Evolutionary conservation across 2,113 vertebrate genomes (phyloP), one percentile per base, ranked within the genome.

Genomic region (Trogon melanurus): DNA sequence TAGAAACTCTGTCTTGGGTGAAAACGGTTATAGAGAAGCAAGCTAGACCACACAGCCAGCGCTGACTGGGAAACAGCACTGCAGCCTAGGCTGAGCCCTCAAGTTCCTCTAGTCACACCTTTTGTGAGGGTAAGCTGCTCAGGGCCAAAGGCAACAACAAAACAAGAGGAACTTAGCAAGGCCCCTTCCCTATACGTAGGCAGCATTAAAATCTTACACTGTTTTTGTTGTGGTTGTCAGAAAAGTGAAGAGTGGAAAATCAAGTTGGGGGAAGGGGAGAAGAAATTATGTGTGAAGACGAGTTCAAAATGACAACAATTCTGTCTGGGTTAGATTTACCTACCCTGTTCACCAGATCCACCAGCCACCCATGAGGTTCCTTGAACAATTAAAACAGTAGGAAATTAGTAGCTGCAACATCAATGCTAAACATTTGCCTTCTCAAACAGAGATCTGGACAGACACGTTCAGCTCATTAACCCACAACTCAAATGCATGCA

Each of bases 331-430:
- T 74, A 73, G 7, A 29, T 84, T 81, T 84, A 75, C 98, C 97
- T 98, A 99, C 99, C 98, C 99, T 98, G 97, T 99, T 99, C 79
- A 99, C 99, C 87, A 99, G 97, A 97, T 99, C 99, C 91, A 99
- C 99, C 92, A 99, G 98, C 99, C 99, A 99, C 38, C 99, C 99
- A n/a, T 99, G 99, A 94, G 99, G 99, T 96, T 99, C 99, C 99
- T 99, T 99, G 94, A 92, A 95, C n/a, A 82, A 85, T 83, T 84
- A 41, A 56, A 96, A 96, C 71, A 84, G 38, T 32, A 91, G 91
- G 10, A 93, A 82, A 84, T 96, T 82, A 97, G 62, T 56, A 89
- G 56, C 30, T 85, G 83, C 58, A 87, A 72, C 26, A 78, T 34
- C 36, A 75, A 16, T 8, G 32, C 20, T 75, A 32, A 88, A 69